phyloP scores from a whole-genome alignment of 1,140 invertebrate species.

The Octopus bimaculoides region DNA sequence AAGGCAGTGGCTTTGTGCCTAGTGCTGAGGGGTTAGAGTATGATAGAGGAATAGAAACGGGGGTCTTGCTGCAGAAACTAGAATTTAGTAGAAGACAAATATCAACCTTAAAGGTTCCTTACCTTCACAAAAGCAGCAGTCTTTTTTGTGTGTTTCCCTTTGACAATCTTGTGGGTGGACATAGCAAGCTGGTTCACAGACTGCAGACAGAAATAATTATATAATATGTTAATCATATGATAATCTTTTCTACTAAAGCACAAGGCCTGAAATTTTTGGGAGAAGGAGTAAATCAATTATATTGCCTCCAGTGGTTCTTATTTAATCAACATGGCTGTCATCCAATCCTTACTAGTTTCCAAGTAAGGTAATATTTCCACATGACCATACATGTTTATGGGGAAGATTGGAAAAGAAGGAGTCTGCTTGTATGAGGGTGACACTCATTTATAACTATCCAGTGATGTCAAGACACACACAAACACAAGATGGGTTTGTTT shows the following conservation, averaged over 20 bases:
- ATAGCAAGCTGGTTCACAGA: constrained; percentile 78
- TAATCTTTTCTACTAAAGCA: background rate
- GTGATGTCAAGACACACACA: too few species aligned
- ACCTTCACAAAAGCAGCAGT: constrained; percentile 78
- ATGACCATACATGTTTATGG: too few species aligned
- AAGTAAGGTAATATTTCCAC: too few species aligned
- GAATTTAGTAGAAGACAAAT: background rate
- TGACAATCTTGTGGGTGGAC: constrained; percentile 71
- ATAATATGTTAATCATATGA: background rate
- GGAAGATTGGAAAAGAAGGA: too few species aligned
- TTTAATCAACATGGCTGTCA: background rate
- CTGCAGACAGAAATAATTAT: constrained; percentile 55
- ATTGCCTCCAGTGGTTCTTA: background rate
- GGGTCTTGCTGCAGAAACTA: background rate
- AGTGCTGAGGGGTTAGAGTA: background rate
- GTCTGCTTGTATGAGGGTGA: too few species aligned
- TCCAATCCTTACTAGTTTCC: too few species aligned
- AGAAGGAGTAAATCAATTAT: background rate
- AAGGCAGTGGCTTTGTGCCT: background rate
- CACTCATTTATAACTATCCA: too few species aligned
- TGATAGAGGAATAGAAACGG: background rate
- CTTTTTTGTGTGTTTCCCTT: constrained; percentile 76
- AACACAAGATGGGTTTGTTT: too few species aligned
- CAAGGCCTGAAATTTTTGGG: background rate
- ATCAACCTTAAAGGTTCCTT: constrained; percentile 21